Evolutionary conservation across 2,113 vertebrate species (phyloP).

Genomic region (Mormyrus lacerda): DNA sequence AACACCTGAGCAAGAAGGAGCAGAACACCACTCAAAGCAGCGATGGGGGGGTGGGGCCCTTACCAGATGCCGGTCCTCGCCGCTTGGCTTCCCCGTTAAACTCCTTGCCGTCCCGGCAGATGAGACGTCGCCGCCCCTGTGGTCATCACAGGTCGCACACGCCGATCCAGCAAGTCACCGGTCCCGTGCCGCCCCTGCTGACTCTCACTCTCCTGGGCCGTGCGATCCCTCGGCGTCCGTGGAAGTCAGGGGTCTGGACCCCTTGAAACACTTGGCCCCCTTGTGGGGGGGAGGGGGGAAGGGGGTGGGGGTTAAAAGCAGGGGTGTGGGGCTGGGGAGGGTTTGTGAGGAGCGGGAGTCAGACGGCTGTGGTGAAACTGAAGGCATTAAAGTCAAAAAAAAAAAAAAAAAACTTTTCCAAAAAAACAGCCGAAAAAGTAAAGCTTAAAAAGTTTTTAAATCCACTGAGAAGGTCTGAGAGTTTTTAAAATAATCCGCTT

Average conservation of each 20-base stretch:
- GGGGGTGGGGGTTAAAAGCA: not conserved
- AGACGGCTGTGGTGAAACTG: not conserved
- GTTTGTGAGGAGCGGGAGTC: not conserved
- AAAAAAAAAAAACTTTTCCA: too few species aligned
- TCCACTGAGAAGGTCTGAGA: too few species aligned
- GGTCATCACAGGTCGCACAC: constrained; percentile 33
- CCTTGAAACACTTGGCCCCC: not conserved
- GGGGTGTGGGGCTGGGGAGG: not conserved
- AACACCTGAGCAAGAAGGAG: not conserved
- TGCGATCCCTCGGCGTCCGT: not conserved
- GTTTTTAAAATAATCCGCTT: not conserved
- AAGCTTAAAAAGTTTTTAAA: too few species aligned
- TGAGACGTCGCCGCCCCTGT: constrained; percentile 14
- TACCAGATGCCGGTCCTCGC: constrained; percentile 23
- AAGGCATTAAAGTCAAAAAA: too few species aligned
- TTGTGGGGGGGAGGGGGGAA: not conserved
- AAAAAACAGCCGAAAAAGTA: too few species aligned
- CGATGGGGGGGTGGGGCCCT: not conserved
- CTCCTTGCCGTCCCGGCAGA: constrained; percentile 29
- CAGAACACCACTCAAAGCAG: not conserved
- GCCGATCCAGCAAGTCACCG: not conserved
- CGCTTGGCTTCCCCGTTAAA: constrained; percentile 34
- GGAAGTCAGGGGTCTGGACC: not conserved
- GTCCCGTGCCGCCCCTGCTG: not conserved
- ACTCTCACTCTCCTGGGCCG: constrained; percentile 1